Evolutionary conservation across 2,113 vertebrate genomes (phyloP).

Genomic region (Laticauda laticaudata): DNA sequence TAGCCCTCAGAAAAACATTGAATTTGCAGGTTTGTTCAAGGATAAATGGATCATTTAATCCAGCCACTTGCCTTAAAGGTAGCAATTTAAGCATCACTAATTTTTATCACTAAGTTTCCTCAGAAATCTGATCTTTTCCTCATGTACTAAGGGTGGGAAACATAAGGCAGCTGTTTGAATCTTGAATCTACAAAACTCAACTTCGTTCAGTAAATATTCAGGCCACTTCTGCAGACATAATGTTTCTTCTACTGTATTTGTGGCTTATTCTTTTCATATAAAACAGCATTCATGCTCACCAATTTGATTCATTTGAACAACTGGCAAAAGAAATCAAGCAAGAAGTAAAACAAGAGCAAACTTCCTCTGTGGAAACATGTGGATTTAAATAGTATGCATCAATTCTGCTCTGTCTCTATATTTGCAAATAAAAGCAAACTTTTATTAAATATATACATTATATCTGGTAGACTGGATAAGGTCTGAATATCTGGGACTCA

Average conservation of each 20-base stretch:
- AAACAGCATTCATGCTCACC: not conserved
- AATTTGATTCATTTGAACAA: not conserved
- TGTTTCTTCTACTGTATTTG: not conserved
- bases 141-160: not conserved
- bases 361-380: not conserved
- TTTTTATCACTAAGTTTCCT: not conserved
- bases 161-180: not conserved
- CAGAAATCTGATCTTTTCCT: not conserved
- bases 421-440: not conserved
- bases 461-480: not conserved
- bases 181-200: not conserved
- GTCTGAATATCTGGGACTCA: not conserved
- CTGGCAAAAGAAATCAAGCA: not conserved
- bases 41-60: not conserved
- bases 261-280: not conserved
- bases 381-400: not conserved
- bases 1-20: not conserved
- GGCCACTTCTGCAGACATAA: not conserved
- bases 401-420: not conserved
- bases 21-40: not conserved
- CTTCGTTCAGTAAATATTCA: not conserved
- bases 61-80: not conserved
- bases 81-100: not conserved
- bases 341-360: not conserved
- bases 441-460: not conserved